phyloP scores from a whole-genome alignment of 2,888 invertebrate genomes.

The Polymixis flavicincta region DNA sequence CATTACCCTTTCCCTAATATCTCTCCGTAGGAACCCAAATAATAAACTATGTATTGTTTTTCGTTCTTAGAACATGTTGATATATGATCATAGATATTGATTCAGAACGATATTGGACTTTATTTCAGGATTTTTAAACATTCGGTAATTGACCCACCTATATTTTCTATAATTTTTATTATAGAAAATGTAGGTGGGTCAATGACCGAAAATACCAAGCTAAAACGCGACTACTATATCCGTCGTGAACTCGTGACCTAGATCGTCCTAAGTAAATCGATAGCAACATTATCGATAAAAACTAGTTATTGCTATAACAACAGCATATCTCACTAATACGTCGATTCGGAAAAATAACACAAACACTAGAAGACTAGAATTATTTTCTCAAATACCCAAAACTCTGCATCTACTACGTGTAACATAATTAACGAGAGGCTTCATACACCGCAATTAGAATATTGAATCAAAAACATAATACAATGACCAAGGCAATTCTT shows the following conservation, averaged over 20 bases:
- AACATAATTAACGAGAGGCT: too few relatives aligned
- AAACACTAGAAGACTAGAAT: conserved; percentile 19
- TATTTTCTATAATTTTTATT: too few relatives aligned
- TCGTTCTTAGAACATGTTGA: neutral
- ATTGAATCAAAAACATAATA: too few relatives aligned
- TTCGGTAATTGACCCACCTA: too few relatives aligned
- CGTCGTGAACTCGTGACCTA: conserved; percentile 8
- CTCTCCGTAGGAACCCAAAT: neutral
- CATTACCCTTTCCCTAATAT: neutral
- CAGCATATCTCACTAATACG: conserved; percentile 81
- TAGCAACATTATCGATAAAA: conserved; percentile 38
- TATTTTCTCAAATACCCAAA: conserved; percentile 4
- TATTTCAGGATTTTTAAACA: neutral
- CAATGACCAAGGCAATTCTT: too few relatives aligned
- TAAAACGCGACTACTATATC: neutral
- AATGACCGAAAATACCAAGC: neutral
- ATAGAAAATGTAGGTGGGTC: neutral
- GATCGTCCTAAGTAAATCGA: conserved; percentile 3
- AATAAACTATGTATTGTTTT: neutral
- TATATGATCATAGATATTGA: too few relatives aligned
- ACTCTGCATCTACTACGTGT: neutral
- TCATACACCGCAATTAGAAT: too few relatives aligned
- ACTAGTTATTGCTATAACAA: conserved; percentile 79
- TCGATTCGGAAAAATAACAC: conserved; percentile 61
- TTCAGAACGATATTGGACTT: too few relatives aligned